Percentiles rank a stretch among this genome's conserved stretches.
These are phyloP conservation scores for Tetranychus truncatus DNA, from an alignment of 2,888 invertebrate species.

Conservation along the genomic window DNA sequence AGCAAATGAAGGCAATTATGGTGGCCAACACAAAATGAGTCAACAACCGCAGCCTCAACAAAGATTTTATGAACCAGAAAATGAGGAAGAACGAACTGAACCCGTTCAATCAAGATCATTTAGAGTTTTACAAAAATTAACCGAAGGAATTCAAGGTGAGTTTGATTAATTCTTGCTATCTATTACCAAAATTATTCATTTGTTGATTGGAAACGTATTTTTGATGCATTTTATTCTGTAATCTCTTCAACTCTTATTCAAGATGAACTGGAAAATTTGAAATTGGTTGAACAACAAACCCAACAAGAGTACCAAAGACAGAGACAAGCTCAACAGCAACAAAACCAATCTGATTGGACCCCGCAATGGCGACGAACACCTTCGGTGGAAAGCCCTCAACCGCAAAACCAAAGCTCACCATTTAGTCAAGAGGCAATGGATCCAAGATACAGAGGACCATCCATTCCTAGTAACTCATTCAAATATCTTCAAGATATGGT, in stretches of 20 bases:
- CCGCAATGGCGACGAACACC: neutral
- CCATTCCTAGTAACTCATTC: conserved; percentile 7
- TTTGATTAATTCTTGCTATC: too few relatives aligned
- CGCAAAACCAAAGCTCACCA: neutral
- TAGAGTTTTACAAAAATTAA: conserved; percentile 13
- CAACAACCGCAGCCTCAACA: neutral
- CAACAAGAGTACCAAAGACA: neutral
- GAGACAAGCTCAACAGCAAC: neutral
- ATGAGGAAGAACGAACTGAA: conserved; percentile 8
- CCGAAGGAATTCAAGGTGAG: conserved; percentile 5
- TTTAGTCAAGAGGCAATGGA: neutral
- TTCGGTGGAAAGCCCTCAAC: neutral
- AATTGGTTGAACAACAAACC: neutral
- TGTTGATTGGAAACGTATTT: too few relatives aligned
- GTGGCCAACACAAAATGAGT: neutral
- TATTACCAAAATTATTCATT: too few relatives aligned
- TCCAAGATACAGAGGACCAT: neutral
- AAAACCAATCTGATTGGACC: neutral
- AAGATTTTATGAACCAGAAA: neutral
- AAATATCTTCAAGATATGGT: conserved; percentile 3
- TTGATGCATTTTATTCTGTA: too few relatives aligned
- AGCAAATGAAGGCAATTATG: neutral
- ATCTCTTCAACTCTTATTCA: too few relatives aligned
- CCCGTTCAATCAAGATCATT: conserved; percentile 11
- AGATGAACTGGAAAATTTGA: conserved; percentile 3